phyloP scores from a whole-genome alignment of 2,888 invertebrate species.

The Hyposoter dolosus region DNA sequence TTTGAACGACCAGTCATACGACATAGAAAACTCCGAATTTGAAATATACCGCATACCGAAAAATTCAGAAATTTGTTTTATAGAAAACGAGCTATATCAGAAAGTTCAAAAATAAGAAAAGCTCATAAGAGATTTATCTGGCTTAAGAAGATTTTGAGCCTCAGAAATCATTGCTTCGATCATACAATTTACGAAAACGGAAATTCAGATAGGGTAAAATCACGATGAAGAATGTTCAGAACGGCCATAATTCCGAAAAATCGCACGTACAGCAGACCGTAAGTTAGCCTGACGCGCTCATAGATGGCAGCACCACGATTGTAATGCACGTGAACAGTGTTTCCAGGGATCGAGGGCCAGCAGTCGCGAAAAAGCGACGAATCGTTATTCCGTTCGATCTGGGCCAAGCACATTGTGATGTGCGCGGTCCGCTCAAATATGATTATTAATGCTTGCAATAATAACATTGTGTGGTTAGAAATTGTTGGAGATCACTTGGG shows the following conservation, averaged over 20 bases:
- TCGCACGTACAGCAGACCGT: neutral
- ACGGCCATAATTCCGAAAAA: neutral
- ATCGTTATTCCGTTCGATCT: neutral
- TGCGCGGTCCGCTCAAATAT: neutral
- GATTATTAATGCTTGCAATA: no score
- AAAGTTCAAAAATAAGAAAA: no score
- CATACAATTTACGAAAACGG: neutral
- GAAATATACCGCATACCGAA: no score
- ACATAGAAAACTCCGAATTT: no score
- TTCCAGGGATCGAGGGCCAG: neutral
- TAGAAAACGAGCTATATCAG: no score
- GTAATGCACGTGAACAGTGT: neutral
- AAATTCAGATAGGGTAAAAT: constrained; percentile 6
- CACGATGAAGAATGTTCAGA: neutral
- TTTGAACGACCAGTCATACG: no score
- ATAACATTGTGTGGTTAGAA: no score
- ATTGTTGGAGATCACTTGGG: no score
- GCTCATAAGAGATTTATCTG: no score
- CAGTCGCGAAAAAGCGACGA: no score
- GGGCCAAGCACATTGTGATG: constrained; percentile 2
- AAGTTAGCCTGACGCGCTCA: neutral
- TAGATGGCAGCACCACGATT: constrained; percentile 14
- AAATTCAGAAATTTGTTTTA: no score
- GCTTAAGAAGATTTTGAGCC: neutral
- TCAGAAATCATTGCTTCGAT: constrained; percentile 1